phyloP scores from a whole-genome alignment of 2,888 invertebrate genomes.

The Cabera pusaria region DNA sequence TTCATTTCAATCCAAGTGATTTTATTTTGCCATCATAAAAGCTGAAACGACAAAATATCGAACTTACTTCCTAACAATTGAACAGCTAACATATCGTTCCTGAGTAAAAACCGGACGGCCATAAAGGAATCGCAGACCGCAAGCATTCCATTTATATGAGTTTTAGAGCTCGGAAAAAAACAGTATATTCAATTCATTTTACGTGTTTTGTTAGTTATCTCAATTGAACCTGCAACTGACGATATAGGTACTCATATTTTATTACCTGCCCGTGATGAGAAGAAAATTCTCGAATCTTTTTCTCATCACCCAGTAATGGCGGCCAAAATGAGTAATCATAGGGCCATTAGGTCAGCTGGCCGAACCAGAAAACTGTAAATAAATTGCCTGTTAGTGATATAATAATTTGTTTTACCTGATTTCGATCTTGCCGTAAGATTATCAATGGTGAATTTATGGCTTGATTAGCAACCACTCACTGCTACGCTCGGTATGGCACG shows the following conservation, averaged over 20 bases:
- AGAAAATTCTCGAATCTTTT: conserved; percentile 45
- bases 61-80: conserved; percentile 71
- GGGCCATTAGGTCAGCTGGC: conserved; percentile 44
- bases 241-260: no score
- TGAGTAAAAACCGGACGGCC: conserved; percentile 58
- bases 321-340: conserved; percentile 58
- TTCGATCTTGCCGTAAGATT: no score
- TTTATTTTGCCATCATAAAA: conserved; percentile 39
- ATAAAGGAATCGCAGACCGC: conserved; percentile 44
- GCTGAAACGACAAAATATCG: conserved; percentile 46
- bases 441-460: no score
- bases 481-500: no score
- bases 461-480: no score
- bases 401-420: no score
- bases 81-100: conserved; percentile 57
- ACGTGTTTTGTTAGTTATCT: no score
- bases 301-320: conserved; percentile 48
- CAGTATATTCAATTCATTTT: no score
- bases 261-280: conserved; percentile 7
- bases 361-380: conserved; percentile 43
- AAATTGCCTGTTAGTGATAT: conserved; percentile 35
- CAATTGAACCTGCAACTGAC: no score
- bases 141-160: conserved; percentile 36
- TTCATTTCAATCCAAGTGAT: conserved; percentile 27
- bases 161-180: no score